Evolutionary conservation across 1,140 invertebrate genomes (phyloP).

Genomic region (Phymastichus coffea): DNA sequence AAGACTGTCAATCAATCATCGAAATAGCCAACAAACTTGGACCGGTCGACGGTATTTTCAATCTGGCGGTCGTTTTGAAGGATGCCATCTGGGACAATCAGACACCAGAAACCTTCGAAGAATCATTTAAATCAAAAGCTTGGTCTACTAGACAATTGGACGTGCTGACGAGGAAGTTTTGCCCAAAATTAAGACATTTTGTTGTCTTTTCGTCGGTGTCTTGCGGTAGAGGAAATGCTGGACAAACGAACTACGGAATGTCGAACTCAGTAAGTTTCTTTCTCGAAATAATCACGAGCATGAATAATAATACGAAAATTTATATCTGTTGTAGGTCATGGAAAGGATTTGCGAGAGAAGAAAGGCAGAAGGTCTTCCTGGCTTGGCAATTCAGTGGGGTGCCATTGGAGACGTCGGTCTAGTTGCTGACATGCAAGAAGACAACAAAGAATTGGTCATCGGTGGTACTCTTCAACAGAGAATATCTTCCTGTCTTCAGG

Average conservation of each 20-base stretch:
- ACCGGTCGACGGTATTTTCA: conserved; percentile 76
- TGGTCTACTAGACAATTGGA: conserved; percentile 56
- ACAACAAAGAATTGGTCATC: conserved; percentile 61
- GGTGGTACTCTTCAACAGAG: conserved; percentile 68
- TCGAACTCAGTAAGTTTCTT: conserved; percentile 53
- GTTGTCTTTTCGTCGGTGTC: conserved; percentile 75
- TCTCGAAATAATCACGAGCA: not conserved
- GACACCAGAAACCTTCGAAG: conserved; percentile 53
- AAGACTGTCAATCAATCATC: conserved; percentile 61
- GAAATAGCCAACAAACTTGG: conserved; percentile 60
- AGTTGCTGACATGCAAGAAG: conserved; percentile 66
- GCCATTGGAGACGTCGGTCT: conserved; percentile 61
- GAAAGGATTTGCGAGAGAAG: conserved; percentile 62
- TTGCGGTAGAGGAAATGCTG: conserved; percentile 75
- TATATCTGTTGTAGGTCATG: conserved; percentile 48
- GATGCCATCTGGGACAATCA: conserved; percentile 60
- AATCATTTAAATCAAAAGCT: conserved; percentile 57
- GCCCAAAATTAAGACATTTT: conserved; percentile 58
- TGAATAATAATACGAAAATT: not conserved
- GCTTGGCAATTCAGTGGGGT: conserved; percentile 63
- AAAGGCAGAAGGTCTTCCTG: conserved; percentile 55
- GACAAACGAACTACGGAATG: conserved; percentile 77
- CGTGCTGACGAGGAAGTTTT: conserved; percentile 54
- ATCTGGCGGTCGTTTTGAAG: conserved; percentile 69
- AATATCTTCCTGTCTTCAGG: conserved; percentile 63